Conservation (phyloP, 1,140 invertebrate genomes). For the Amyelois transitella region DNA sequence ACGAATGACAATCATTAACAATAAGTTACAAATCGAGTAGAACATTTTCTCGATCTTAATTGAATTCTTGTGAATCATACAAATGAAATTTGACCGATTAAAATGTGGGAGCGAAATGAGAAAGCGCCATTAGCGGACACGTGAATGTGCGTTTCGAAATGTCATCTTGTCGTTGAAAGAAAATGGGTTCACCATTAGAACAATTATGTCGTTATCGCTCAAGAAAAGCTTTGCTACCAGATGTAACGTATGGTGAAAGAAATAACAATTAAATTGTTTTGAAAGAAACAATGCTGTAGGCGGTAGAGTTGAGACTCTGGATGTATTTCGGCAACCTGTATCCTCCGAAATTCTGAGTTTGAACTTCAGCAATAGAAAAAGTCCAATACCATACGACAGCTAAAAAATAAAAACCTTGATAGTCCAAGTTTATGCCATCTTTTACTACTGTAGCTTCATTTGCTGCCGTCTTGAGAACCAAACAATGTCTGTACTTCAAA, state of each 20-base stretch:
- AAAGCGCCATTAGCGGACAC: constrained; percentile 16
- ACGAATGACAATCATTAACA: not conserved
- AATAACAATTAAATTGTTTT: constrained; percentile 13
- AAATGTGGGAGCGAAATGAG: constrained; percentile 26
- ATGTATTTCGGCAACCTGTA: no score
- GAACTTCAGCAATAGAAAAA: no score
- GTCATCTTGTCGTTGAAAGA: not conserved
- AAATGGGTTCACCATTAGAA: not conserved
- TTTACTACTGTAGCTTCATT: no score
- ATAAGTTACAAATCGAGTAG: not conserved
- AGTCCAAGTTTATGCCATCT: not conserved
- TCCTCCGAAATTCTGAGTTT: no score
- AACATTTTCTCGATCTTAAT: not conserved
- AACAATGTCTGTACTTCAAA: constrained; percentile 1
- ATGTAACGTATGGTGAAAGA: constrained; percentile 16
- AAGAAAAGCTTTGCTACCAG: not conserved
- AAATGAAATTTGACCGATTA: constrained; percentile 19
- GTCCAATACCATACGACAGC: not conserved
- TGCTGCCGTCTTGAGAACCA: not conserved
- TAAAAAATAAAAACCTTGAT: not conserved
- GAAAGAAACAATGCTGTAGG: no score
- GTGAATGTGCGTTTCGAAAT: not conserved
- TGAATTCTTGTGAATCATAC: constrained; percentile 15
- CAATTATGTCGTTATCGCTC: not conserved
- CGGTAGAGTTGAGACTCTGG: no score